Base-by-base conservation (phyloP, 2,113 vertebrate genomes). In the Athene cunicularia region DNA sequence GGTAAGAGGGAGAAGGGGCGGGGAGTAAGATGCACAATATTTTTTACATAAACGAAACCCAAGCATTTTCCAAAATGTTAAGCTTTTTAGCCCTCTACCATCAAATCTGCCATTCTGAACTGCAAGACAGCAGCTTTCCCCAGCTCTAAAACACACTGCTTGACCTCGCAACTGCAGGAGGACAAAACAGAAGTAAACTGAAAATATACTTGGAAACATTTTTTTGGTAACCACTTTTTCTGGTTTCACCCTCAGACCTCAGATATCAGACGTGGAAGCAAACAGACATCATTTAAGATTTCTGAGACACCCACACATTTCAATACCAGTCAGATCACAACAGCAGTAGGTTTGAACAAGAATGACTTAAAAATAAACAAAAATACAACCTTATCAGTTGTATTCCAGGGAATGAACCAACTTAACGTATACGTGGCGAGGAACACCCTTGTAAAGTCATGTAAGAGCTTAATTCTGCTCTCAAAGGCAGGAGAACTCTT, bases 151-250 rank as follows among this genome's bases (percentile, higher is more conserved):
- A 18, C 79, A 47, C 52, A 4, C 35, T 30, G 76, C 84, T 63
- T 23, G 33, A 39, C 52, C 67, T 71, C 73, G 28, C 87, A 24
- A 30, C 79, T 70, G 72, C 87, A 80, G 59, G 3, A 73, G 71
- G 90, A 73, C 82, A 88, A 81, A 81, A 62, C 10, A 41, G 88
- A 95, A 85, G 75, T 50, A 35, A 95, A 95, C 93, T 86, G 91
- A 96, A 92, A 96, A 95, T 43, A 90, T 14, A 86, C 77, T 74
- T 74, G 79, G 91, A 62, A 20, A 19, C 55, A 50, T 21, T 45
- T 90, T 88, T 83, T 83, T 45, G 85, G 85, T 87, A 71, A 83
- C n/a, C 58, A 19, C 76, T 72, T 84, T 53, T 43, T 75, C 76
- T 59, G 52, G 23, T 76, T 88, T 93, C 35, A 39, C 68, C 75